Conservation (phyloP, 2,888 invertebrate species). For the Ichneumon xanthorius region DNA sequence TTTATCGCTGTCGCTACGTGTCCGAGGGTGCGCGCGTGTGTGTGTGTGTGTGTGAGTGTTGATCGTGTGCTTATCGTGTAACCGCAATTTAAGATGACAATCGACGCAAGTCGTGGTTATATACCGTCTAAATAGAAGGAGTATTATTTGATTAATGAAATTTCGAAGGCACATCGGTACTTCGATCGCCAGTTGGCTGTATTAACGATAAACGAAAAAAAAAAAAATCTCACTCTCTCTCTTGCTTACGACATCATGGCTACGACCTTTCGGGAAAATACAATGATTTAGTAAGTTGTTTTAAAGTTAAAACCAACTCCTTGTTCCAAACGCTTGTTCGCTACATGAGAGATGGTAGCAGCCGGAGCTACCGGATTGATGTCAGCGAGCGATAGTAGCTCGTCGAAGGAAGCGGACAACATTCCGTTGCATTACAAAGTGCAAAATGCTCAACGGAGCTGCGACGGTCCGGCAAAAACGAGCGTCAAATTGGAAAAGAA, state of each 20-base stretch:
- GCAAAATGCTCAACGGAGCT: conserved; percentile 69
- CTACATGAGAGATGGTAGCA: conserved; percentile 78
- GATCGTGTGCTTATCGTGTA: background rate
- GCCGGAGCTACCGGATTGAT: conserved; percentile 78
- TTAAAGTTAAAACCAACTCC: conserved; percentile 3
- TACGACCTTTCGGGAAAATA: conserved; percentile 1
- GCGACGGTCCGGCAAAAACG: conserved; percentile 69
- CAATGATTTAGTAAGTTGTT: conserved; percentile 9
- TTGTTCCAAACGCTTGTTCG: conserved; percentile 30
- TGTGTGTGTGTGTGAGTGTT: background rate
- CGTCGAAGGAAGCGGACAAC: conserved; percentile 74
- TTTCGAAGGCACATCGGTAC: background rate
- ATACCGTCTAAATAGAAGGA: background rate
- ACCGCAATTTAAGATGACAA: background rate
- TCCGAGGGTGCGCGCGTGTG: background rate
- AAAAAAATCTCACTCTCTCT: background rate
- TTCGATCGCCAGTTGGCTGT: background rate
- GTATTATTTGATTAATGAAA: background rate
- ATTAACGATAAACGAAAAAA: background rate
- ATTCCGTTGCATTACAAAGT: conserved; percentile 69
- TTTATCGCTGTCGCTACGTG: background rate
- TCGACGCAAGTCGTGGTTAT: background rate
- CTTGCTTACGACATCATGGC: background rate
- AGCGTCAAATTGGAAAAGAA: conserved; percentile 72
- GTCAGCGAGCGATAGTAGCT: conserved; percentile 78